Evolutionary conservation across 2,113 vertebrate genomes (phyloP).

Genomic region (Hemicordylus capensis): DNA sequence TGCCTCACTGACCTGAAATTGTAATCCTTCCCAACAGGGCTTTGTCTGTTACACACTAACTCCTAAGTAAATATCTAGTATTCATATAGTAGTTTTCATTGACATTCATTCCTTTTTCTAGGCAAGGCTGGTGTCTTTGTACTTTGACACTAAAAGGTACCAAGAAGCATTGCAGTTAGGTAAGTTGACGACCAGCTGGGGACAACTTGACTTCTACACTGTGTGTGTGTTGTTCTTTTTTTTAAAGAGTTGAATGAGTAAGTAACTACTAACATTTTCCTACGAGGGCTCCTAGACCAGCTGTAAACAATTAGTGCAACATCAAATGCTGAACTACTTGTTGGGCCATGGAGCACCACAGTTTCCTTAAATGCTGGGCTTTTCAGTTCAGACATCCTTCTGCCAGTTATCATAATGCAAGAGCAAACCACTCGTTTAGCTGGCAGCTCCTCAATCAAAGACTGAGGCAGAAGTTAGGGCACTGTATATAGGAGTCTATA

Average conservation of each 20-base stretch:
- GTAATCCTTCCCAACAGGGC: neutral
- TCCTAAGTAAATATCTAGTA: neutral
- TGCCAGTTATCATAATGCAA: neutral
- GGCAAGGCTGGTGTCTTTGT: constrained; percentile 96
- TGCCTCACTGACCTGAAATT: neutral
- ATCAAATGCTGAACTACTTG: neutral
- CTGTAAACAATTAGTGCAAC: neutral
- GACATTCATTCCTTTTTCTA: constrained; percentile 73
- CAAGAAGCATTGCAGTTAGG: constrained; percentile 96
- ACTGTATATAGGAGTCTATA: neutral
- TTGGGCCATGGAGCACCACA: too few relatives aligned
- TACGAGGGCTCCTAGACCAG: neutral
- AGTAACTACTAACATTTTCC: neutral
- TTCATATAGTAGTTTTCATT: constrained; percentile 47
- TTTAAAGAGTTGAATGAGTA: neutral
- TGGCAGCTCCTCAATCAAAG: neutral
- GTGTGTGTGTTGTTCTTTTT: too few relatives aligned
- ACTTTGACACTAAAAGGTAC: constrained; percentile 98
- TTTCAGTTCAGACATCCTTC: neutral
- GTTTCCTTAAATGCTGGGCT: neutral
- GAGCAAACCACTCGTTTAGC: neutral
- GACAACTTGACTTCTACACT: neutral
- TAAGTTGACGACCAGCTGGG: constrained; percentile 73
- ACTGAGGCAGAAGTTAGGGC: neutral
- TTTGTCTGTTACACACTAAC: neutral